A percentile compares a stretch with the other conserved stretches of the same genome.
Conservation (phyloP, 2,888 invertebrate species). For the Philereme transversata region DNA sequence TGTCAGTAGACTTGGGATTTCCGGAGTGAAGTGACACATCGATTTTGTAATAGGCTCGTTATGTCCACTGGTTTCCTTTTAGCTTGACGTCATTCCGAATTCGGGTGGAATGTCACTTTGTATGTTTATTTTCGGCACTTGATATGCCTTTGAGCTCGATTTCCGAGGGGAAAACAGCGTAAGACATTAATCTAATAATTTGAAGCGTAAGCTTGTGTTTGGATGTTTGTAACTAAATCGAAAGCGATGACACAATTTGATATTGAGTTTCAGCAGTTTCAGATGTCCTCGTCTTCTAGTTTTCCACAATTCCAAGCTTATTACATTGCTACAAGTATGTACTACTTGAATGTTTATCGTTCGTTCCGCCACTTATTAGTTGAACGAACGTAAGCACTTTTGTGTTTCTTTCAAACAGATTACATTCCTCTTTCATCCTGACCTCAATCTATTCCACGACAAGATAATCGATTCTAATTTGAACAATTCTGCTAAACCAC, state of each 20-base stretch:
- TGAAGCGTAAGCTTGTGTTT: no score
- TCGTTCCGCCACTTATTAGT: no score
- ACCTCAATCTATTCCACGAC: no score
- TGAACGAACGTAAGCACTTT: no score
- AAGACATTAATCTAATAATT: background rate
- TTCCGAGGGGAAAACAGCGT: constrained; percentile 10
- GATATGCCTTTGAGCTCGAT: constrained; percentile 13
- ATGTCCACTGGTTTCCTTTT: constrained; percentile 36
- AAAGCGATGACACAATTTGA: background rate
- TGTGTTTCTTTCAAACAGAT: no score
- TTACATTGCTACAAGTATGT: no score
- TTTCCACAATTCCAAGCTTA: no score
- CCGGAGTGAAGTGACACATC: constrained; percentile 39
- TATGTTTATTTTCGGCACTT: constrained; percentile 31
- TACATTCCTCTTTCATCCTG: no score
- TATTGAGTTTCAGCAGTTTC: background rate
- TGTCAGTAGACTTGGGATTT: constrained; percentile 22
- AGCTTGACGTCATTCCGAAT: constrained; percentile 37
- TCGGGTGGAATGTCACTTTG: constrained; percentile 38
- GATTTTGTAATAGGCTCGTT: constrained; percentile 38
- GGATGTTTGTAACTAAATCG: background rate
- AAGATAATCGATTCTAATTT: no score
- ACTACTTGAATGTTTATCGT: no score
- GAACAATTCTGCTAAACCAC: background rate
- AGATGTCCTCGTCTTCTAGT: no score